Percentiles rank a stretch among this genome's conserved stretches.
Evolutionary conservation across 1,140 invertebrate genomes (phyloP).

Genomic region (Drosophila dunni): DNA sequence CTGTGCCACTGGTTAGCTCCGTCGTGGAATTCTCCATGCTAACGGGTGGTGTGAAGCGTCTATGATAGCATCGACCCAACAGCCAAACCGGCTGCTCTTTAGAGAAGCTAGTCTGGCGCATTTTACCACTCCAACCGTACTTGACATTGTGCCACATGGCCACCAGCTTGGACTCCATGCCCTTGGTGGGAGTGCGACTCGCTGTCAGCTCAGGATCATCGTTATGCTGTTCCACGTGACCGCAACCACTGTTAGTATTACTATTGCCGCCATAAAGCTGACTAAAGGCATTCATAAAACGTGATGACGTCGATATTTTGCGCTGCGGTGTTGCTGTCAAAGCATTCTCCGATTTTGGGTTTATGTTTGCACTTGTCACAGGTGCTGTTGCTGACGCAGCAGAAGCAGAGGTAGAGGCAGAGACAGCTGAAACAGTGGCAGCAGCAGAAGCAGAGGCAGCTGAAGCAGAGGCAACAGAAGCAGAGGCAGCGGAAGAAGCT

Average conservation of each 20-base stretch:
- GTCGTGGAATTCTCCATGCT: constrained; percentile 88
- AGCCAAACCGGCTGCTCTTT: constrained; percentile 95
- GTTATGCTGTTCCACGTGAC: constrained; percentile 61
- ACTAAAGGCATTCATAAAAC: constrained; percentile 83
- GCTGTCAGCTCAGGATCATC: constrained; percentile 62
- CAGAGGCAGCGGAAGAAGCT: constrained; percentile 8
- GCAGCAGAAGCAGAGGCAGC: constrained; percentile 42
- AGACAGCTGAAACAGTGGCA: constrained; percentile 16
- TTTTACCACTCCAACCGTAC: constrained; percentile 93
- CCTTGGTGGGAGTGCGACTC: constrained; percentile 85
- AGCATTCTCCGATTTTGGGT: constrained; percentile 65
- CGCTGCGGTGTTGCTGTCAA: constrained; percentile 71
- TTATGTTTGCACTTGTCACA: constrained; percentile 48
- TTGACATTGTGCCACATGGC: constrained; percentile 96
- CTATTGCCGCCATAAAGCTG: constrained; percentile 70
- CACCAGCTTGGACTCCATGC: constrained; percentile 92
- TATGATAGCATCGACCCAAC: constrained; percentile 92
- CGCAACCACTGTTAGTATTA: constrained; percentile 35
- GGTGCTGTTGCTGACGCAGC: constrained; percentile 44
- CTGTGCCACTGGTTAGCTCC: constrained; percentile 85
- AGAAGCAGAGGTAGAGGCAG: constrained; percentile 30
- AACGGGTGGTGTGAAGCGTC: constrained; percentile 88
- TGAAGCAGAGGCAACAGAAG: constrained; percentile 3
- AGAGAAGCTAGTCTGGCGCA: constrained; percentile 91
- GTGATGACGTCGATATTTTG: constrained; percentile 83